Evolutionary conservation across 1,140 invertebrate species (phyloP), one percentile per base, ranked within the genome.

Genomic region (Microplitis demolitor): DNA sequence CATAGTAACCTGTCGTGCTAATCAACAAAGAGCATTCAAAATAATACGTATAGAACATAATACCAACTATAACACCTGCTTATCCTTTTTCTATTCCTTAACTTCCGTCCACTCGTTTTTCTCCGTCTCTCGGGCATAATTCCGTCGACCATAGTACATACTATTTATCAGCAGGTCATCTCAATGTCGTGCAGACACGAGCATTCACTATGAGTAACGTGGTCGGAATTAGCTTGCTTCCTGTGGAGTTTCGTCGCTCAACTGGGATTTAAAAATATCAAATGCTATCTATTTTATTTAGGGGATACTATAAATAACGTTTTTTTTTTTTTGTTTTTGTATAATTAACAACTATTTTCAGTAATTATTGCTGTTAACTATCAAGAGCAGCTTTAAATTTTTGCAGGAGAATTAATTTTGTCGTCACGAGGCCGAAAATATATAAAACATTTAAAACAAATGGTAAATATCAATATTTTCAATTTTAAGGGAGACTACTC

Each of bases 161-260:
- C 53, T 14, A 54, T 54, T 54, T 54, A 54, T 54, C 53, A 14
- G 16, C 53, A 54, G 53, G 53, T 54, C 53, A 54, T 54, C 53
- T 54, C 53, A 54, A 54, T 54, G 14, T 54, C 53, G 53, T 54
- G 53, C 53, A 54, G 53, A 16, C 39, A 45, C 53, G 53, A 69
- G 16, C 24, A 34, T 34, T 35, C 6, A 13, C 51, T 14, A 56
- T 34, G 34, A 35, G 56, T 69, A 14, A 35, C 39, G 53, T 37
- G 54, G 54, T 68, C 31, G 53, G 54, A 69, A 69, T 69, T 69
- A 69, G 67, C 54, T 60, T n/a, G 35, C 35, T 69, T 69, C 67
- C 67, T 54, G 37, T 69, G 67, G 54, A 39, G 54, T 69, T 69
- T 69, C 39, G 35, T 16, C 13, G 34, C 53, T n/a, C 35, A 35